Conservation (phyloP, 2,888 invertebrate genomes). For the Brachynemurus nebulosus region DNA sequence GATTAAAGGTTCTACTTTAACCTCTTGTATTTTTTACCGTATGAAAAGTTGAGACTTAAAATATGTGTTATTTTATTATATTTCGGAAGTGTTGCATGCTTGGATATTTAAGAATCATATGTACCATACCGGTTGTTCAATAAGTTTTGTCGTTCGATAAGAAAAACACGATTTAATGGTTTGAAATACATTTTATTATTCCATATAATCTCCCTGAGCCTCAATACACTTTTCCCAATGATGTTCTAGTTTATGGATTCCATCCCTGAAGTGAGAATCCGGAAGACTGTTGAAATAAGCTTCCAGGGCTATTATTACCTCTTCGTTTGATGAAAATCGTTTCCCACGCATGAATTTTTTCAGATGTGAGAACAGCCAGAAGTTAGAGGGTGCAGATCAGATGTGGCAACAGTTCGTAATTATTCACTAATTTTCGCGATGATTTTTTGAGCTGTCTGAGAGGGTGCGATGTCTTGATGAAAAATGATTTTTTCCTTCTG, state of each 20-base stretch:
- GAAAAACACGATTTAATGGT: too few relatives aligned
- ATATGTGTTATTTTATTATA: too few relatives aligned
- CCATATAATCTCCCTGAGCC: neutral
- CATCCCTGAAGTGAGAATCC: neutral
- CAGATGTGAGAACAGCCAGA: neutral
- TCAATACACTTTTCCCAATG: neutral
- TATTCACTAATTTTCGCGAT: constrained; percentile 11
- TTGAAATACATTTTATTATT: neutral
- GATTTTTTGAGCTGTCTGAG: neutral
- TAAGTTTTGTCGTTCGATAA: too few relatives aligned
- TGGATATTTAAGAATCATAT: too few relatives aligned
- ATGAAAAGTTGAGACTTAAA: too few relatives aligned
- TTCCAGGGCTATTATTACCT: neutral
- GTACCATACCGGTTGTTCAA: too few relatives aligned
- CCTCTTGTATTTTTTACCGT: too few relatives aligned
- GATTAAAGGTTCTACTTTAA: too few relatives aligned
- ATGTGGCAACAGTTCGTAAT: constrained; percentile 12
- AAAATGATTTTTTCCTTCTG: constrained; percentile 17
- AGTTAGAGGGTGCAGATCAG: constrained; percentile 8
- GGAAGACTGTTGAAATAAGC: neutral
- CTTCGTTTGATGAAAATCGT: neutral
- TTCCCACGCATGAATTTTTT: neutral
- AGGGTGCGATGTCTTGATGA: constrained; percentile 13
- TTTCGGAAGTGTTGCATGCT: too few relatives aligned
- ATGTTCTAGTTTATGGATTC: neutral